Conservation (phyloP, 1,140 invertebrate species). For the Euglossa dilemma region DNA sequence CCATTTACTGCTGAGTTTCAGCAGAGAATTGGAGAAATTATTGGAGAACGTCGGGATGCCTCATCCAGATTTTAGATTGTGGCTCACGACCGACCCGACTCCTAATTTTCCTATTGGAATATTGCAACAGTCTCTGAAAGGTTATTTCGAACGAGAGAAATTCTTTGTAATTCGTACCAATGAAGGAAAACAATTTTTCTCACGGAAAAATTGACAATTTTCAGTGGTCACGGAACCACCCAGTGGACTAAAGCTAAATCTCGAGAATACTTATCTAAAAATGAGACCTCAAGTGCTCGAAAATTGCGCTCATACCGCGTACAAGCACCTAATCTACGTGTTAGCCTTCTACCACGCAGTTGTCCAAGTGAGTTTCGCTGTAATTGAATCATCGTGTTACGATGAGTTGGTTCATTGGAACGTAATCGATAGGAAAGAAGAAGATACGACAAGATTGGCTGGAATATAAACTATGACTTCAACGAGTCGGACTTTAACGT, state of each 20-base stretch:
- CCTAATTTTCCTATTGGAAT: constrained; percentile 94
- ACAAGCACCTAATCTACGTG: constrained; percentile 91
- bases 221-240: constrained; percentile 94
- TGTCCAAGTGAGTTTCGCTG: constrained; percentile 85
- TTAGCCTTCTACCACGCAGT: constrained; percentile 96
- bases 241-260: constrained; percentile 93
- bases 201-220: constrained; percentile 37
- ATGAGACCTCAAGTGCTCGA: constrained; percentile 88
- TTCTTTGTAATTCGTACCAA: background rate
- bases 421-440: constrained; percentile 86
- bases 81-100: constrained; percentile 94
- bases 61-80: constrained; percentile 95
- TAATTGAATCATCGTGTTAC: background rate
- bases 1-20: constrained; percentile 91
- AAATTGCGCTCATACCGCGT: constrained; percentile 88
- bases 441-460: constrained; percentile 96
- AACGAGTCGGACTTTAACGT: constrained; percentile 96
- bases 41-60: constrained; percentile 90
- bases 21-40: constrained; percentile 90
- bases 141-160: constrained; percentile 75
- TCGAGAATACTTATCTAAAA: constrained; percentile 94
- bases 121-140: constrained; percentile 92
- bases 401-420: background rate
- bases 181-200: background rate
- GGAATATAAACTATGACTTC: constrained; percentile 97